A percentile compares a stretch with the other conserved stretches of the same genome.
phyloP scores from a whole-genome alignment of 2,797 vertebrate genomes.

The Sebastes miniatus region DNA sequence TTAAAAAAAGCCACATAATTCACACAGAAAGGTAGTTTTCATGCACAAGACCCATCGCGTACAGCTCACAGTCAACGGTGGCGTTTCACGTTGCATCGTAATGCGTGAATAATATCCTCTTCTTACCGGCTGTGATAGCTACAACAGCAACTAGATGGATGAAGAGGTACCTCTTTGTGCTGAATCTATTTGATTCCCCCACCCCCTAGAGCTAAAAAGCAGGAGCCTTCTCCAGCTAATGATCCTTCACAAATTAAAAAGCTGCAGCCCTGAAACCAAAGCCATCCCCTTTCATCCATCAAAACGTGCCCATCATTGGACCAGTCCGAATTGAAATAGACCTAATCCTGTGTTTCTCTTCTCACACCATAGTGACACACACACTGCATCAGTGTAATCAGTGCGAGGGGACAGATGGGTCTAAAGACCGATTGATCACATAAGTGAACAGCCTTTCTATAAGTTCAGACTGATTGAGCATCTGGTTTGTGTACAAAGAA shows the following conservation, averaged over 20 bases:
- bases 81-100: slow-evolving; percentile 31
- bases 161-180: slow-evolving; percentile 51
- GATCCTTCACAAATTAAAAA: slow-evolving; percentile 79
- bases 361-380: slow-evolving; percentile 8
- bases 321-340: slow-evolving; percentile 31
- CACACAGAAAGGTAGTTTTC: slow-evolving; percentile 31
- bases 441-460: slow-evolving; percentile 25
- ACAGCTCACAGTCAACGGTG: neutral
- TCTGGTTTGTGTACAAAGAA: slow-evolving; percentile 15
- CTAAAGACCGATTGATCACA: slow-evolving; percentile 44
- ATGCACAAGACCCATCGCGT: slow-evolving; percentile 1
- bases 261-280: slow-evolving; percentile 73
- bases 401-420: slow-evolving; percentile 25
- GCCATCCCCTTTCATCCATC: slow-evolving; percentile 59
- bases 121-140: slow-evolving; percentile 32
- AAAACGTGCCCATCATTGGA: slow-evolving; percentile 43
- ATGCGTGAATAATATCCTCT: slow-evolving; percentile 40
- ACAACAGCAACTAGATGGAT: slow-evolving; percentile 50
- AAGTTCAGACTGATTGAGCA: neutral
- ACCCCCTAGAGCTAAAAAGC: slow-evolving; percentile 51
- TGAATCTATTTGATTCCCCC: slow-evolving; percentile 50
- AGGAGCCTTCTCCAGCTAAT: slow-evolving; percentile 69
- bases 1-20: slow-evolving; percentile 55
- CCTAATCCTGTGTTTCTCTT: slow-evolving; percentile 33
- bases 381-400: slow-evolving; percentile 21